phyloP scores from a whole-genome alignment of 1,140 invertebrate genomes.

The Campodea augens region DNA sequence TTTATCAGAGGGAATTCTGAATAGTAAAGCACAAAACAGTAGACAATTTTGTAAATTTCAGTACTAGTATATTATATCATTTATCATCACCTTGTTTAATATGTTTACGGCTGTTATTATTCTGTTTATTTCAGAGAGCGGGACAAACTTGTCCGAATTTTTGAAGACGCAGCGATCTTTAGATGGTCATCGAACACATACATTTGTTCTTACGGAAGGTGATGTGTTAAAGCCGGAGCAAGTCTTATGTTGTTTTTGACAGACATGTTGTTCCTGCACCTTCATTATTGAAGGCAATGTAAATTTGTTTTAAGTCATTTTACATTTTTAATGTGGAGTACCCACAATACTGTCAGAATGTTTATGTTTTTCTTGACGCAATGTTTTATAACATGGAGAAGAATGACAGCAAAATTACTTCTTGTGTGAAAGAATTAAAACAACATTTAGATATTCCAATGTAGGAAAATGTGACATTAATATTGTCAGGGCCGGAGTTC shows the following conservation, averaged over 20 bases:
- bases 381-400: background rate
- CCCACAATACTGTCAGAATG: background rate
- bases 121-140: no score
- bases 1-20: no score
- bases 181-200: background rate
- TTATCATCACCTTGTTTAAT: no score
- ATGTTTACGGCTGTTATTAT: no score
- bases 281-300: background rate
- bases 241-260: background rate
- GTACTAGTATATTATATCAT: no score
- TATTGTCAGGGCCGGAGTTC: no score
- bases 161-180: background rate
- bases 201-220: background rate
- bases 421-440: background rate
- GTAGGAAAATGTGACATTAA: background rate
- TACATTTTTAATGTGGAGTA: background rate
- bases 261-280: background rate
- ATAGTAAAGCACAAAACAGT: no score
- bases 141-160: background rate
- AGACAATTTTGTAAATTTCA: no score
- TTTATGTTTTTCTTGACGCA: background rate
- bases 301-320: background rate
- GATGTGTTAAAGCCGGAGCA: background rate
- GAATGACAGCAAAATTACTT: background rate
- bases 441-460: background rate